Percentiles rank a stretch among this genome's conserved stretches.
Conservation (phyloP, 2,888 invertebrate species). For the Hipparchia sbordonii region DNA sequence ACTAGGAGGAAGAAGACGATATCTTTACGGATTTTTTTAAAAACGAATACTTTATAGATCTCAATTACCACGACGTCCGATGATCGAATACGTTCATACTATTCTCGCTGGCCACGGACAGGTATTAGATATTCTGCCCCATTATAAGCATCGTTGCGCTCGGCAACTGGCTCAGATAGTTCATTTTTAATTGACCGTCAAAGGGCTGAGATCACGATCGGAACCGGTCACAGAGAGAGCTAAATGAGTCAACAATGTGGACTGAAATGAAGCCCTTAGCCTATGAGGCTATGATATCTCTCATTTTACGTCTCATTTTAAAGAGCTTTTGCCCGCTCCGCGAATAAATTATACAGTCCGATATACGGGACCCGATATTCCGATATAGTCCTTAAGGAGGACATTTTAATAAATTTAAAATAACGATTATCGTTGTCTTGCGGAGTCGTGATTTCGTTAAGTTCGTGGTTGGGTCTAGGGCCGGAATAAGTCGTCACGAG, state of each 20-base stretch:
- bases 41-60: not conserved
- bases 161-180: slow-evolving; percentile 37
- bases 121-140: slow-evolving; percentile 38
- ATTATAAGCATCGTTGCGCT: slow-evolving; percentile 36
- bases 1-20: too few relatives aligned
- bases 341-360: slow-evolving; percentile 81
- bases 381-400: slow-evolving; percentile 81
- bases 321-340: slow-evolving; percentile 67
- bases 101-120: slow-evolving; percentile 22
- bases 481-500: slow-evolving; percentile 82
- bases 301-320: slow-evolving; percentile 65
- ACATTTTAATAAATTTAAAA: slow-evolving; percentile 84
- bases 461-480: slow-evolving; percentile 76
- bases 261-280: slow-evolving; percentile 51
- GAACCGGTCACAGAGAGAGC: slow-evolving; percentile 42
- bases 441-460: slow-evolving; percentile 82
- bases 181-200: slow-evolving; percentile 44
- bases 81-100: slow-evolving; percentile 25
- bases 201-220: slow-evolving; percentile 44
- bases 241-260: slow-evolving; percentile 45
- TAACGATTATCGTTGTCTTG: slow-evolving; percentile 81
- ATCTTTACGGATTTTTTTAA: too few relatives aligned
- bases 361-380: slow-evolving; percentile 78
- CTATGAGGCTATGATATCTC: slow-evolving; percentile 52
- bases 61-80: slow-evolving; percentile 21